Base-by-base conservation (phyloP, 1,140 invertebrate species). In the Drosophila pandora region DNA sequence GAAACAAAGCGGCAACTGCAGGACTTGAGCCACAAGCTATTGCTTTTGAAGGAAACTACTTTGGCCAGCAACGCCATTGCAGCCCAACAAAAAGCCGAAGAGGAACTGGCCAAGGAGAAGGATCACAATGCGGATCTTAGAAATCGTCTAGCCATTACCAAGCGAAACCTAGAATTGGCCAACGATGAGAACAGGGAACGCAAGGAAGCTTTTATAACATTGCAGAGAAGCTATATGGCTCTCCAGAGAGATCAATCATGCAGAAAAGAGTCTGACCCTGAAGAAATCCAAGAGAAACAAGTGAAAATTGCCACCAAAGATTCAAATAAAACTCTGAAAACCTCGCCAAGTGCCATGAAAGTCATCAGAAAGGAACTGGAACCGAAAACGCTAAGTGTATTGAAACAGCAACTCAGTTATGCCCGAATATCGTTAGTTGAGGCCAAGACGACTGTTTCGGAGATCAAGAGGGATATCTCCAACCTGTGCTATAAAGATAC, bases 11-110 rank as follows among this genome's bases (percentile, higher is more conserved):
- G 6, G 25, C 25, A 70, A 3, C 7, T 70, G 17, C 21, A 70
- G 25, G 3, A 1, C 3, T 17, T 70, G 2, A 25, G 43, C 0
- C 22, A 70, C 28, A 64, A 57, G 30, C 21, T 70, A 3, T 21
- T 52, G 22, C 10, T 70, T 2, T 12, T 43, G 7, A 57, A 53
- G 21, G 34, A 65, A 25, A 21, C 34, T 4, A 37, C 22, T 10
- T 28, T 47, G 7, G 17, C 28, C 17, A 23, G 30, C 23, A 2
- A 17, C n/a, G 13, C 39, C n/a, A 4, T 8, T 32, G 30, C 8
- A 8, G 30, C 9, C 9, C 12, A n/a, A 37, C 6, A 43, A 7
- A 10, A 43, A 5, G 7, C 41, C 6, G 41, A 43, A 21, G 6
- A 6, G 0, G 10, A n/a, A n/a, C 3, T 71, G 7, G 12, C 0